Evolutionary conservation across 2,888 invertebrate species (phyloP).

Genomic region (Tipula vernalis): DNA sequence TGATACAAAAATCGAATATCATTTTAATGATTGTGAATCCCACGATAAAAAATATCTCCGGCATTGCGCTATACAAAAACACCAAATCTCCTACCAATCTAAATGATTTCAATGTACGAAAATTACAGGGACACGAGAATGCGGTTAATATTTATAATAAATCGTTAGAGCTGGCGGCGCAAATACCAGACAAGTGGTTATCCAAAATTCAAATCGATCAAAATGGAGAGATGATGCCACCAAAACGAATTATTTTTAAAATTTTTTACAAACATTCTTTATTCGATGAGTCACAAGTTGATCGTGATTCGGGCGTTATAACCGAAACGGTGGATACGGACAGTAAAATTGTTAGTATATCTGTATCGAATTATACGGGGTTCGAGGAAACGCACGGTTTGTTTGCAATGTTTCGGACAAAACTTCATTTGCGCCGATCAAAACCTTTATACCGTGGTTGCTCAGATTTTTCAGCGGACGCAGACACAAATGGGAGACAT

Average conservation of each 20-base stretch:
- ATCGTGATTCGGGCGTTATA: background rate
- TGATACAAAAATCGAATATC: background rate
- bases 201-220: background rate
- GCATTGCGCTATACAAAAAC: background rate
- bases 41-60: background rate
- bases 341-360: background rate
- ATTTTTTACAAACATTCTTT: background rate
- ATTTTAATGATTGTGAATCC: conserved; percentile 5
- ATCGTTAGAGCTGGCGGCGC: background rate
- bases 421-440: background rate
- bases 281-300: background rate
- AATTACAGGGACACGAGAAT: background rate
- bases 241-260: background rate
- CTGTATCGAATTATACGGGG: background rate
- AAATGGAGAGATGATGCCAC: background rate
- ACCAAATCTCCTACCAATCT: background rate
- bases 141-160: background rate
- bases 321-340: background rate
- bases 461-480: background rate
- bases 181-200: background rate
- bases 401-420: background rate
- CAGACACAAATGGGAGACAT: background rate
- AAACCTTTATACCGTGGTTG: background rate
- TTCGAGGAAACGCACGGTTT: background rate
- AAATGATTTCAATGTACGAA: background rate